Percentiles rank a stretch among this genome's conserved stretches.
Evolutionary conservation across 2,888 invertebrate species (phyloP).

Genomic region (Halocaridina rubra): DNA sequence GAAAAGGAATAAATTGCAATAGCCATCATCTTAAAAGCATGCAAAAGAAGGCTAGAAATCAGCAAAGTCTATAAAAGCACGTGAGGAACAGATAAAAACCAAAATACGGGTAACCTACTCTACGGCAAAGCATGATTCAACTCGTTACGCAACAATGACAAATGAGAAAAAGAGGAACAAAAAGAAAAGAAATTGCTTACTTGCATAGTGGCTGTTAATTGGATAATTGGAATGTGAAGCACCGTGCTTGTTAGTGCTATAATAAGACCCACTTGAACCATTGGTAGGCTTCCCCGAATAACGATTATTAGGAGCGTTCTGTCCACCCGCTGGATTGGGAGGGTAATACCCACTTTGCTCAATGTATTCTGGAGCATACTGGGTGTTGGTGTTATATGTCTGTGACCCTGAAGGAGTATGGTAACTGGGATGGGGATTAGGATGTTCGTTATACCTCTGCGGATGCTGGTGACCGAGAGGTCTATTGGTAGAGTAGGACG

Average conservation of each 20-base stretch:
- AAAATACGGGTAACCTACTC: too few species aligned
- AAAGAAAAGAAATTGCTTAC: slow-evolving; percentile 30
- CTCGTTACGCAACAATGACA: too few species aligned
- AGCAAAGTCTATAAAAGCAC: too few species aligned
- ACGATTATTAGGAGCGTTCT: slow-evolving; percentile 29
- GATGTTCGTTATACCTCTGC: background rate
- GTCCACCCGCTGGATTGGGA: slow-evolving; percentile 19
- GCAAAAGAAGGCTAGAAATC: too few species aligned
- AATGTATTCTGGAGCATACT: slow-evolving; percentile 18
- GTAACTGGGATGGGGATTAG: background rate
- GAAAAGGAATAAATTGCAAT: too few species aligned
- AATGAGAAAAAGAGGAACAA: background rate
- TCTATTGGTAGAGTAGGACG: background rate
- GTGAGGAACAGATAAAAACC: too few species aligned
- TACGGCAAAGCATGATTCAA: too few species aligned
- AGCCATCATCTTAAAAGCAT: too few species aligned
- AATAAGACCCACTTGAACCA: slow-evolving; percentile 34
- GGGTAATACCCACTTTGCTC: slow-evolving; percentile 39
- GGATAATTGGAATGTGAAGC: slow-evolving; percentile 29
- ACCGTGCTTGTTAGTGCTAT: slow-evolving; percentile 43
- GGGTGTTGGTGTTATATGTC: slow-evolving; percentile 4
- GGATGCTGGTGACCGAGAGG: background rate
- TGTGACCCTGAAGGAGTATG: slow-evolving; percentile 5
- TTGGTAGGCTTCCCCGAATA: slow-evolving; percentile 27
- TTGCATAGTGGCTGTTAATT: slow-evolving; percentile 53